phyloP scores from a whole-genome alignment of 2,113 vertebrate genomes.

The Ranitomeya variabilis region DNA sequence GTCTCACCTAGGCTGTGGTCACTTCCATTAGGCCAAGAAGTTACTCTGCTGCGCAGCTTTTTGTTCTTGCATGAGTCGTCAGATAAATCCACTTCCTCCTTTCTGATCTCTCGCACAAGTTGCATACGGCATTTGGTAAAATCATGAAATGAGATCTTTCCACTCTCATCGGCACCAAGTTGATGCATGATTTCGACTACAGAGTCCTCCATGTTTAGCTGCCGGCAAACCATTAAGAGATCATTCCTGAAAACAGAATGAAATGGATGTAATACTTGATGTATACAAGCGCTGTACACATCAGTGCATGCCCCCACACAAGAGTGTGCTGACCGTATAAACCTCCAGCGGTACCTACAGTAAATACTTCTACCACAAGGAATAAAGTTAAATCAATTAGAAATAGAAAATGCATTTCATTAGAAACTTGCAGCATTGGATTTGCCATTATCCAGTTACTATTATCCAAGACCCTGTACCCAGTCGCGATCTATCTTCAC shows the following conservation, averaged over 20 bases:
- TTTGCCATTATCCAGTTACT: not conserved
- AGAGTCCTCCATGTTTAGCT: conserved; percentile 82
- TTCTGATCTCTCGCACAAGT: conserved; percentile 79
- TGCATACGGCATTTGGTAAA: conserved; percentile 80
- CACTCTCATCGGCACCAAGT: conserved; percentile 78
- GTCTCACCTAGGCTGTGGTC: conserved; percentile 80
- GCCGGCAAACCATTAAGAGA: conserved; percentile 82
- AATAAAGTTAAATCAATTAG: not conserved
- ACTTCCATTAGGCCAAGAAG: conserved; percentile 79
- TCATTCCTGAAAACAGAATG: conserved; percentile 74
- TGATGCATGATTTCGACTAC: conserved; percentile 83
- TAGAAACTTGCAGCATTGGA: not conserved
- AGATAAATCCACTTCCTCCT: conserved; percentile 78
- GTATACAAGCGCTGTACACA: not conserved
- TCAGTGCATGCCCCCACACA: not conserved
- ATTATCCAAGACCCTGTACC: not conserved
- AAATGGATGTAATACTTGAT: conserved; percentile 42
- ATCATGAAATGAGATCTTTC: conserved; percentile 83
- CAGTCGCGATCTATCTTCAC: too few relatives aligned
- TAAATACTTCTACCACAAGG: not conserved
- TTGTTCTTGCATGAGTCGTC: conserved; percentile 72
- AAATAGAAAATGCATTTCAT: not conserved
- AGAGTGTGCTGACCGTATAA: not conserved
- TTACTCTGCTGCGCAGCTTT: conserved; percentile 69
- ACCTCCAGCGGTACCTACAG: not conserved